These are phyloP conservation scores for Haemorhous mexicanus DNA, from an alignment of 2,113 vertebrate species.

Conservation along the genomic window DNA sequence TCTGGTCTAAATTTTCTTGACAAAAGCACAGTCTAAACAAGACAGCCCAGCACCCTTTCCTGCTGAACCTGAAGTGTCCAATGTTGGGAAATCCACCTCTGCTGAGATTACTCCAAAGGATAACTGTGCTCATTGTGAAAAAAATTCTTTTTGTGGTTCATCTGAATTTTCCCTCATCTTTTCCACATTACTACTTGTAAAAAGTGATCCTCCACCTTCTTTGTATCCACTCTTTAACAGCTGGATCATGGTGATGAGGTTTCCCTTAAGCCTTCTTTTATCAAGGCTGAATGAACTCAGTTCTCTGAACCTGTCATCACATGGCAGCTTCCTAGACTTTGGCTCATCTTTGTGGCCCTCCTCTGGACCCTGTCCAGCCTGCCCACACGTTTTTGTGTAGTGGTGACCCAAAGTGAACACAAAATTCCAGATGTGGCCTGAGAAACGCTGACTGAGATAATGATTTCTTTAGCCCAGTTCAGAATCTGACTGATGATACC, in stretches of 20 bases:
- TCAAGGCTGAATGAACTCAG: neutral
- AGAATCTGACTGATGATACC: neutral
- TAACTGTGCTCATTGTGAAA: neutral
- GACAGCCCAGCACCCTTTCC: neutral
- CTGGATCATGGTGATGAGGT: neutral
- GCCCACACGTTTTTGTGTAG: neutral
- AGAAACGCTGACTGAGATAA: neutral
- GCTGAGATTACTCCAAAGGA: neutral
- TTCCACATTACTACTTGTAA: neutral
- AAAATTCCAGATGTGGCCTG: neutral
- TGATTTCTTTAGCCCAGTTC: neutral
- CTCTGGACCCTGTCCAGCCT: neutral
- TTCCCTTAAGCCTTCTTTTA: neutral
- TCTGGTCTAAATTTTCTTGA: neutral
- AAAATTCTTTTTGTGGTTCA: rapidly evolving
- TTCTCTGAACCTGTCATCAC: neutral
- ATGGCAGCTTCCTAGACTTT: neutral
- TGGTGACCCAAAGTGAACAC: neutral
- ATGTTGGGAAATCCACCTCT: neutral
- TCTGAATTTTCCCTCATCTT: neutral
- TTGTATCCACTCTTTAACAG: neutral
- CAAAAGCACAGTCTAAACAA: neutral
- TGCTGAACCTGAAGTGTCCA: neutral
- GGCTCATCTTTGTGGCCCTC: neutral
- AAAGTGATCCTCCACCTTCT: neutral